These are phyloP conservation scores for Tigriopus japonicus DNA, from an alignment of 1,140 invertebrate genomes.

Conservation along the genomic window DNA sequence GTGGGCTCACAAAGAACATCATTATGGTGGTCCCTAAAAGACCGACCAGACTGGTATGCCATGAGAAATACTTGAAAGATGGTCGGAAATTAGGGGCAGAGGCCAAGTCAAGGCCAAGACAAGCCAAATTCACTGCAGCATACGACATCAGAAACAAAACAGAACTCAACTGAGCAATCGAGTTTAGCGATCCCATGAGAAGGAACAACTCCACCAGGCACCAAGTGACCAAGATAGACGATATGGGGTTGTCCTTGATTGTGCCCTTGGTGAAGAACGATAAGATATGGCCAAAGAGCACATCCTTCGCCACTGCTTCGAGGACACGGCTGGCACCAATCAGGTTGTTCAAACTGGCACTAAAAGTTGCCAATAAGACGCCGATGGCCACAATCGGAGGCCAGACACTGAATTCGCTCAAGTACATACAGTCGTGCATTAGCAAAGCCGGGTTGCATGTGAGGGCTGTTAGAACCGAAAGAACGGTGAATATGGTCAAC, in stretches of 20 bases:
- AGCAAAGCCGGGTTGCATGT: conserved; percentile 58
- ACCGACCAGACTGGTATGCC: conserved; percentile 74
- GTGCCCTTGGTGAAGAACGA: conserved; percentile 38
- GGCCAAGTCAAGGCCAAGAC: conserved; percentile 74
- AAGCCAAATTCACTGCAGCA: conserved; percentile 86
- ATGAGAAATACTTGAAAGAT: conserved; percentile 89
- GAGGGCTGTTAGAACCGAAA: conserved; percentile 65
- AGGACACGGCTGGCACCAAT: conserved; percentile 90
- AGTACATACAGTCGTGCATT: conserved; percentile 81
- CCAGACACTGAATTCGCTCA: conserved; percentile 77
- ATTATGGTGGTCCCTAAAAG: conserved; percentile 67
- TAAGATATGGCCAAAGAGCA: conserved; percentile 59
- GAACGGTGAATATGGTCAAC: conserved; percentile 57
- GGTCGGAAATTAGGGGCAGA: conserved; percentile 95
- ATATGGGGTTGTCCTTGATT: conserved; percentile 36
- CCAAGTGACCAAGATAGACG: conserved; percentile 38
- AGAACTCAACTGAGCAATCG: conserved; percentile 90
- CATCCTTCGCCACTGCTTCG: conserved; percentile 87
- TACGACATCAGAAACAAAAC: conserved; percentile 92
- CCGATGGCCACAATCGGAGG: conserved; percentile 78
- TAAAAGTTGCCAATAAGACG: conserved; percentile 81
- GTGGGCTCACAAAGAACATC: conserved; percentile 86
- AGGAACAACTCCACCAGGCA: conserved; percentile 47
- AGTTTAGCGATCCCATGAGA: conserved; percentile 78
- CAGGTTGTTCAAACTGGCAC: conserved; percentile 82